Evolutionary conservation across 2,888 invertebrate species (phyloP).

Genomic region (Heliconius ismenius): DNA sequence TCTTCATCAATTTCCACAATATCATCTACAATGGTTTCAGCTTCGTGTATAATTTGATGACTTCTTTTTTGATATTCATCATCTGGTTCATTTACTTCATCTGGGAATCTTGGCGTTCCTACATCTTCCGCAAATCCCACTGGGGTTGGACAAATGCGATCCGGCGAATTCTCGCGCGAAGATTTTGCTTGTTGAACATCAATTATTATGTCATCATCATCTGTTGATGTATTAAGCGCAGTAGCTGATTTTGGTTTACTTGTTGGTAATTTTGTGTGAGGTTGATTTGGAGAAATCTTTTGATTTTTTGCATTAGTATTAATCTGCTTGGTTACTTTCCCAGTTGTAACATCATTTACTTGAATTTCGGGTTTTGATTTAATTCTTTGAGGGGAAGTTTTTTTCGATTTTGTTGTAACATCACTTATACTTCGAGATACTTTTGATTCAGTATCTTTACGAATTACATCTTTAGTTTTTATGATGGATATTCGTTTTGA

Average conservation of each 20-base stretch:
- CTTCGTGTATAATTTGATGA: conserved; percentile 79
- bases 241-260: conserved; percentile 77
- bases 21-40: conserved; percentile 83
- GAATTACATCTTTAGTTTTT: conserved; percentile 68
- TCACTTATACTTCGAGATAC: conserved; percentile 82
- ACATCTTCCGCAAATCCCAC: conserved; percentile 82
- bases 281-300: conserved; percentile 58
- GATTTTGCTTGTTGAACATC: conserved; percentile 88
- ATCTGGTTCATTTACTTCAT: conserved; percentile 88
- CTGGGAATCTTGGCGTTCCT: conserved; percentile 86
- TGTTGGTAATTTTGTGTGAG: conserved; percentile 63
- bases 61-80: conserved; percentile 78
- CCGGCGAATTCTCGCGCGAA: conserved; percentile 88
- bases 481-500: conserved; percentile 61
- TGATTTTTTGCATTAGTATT: conserved; percentile 51
- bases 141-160: conserved; percentile 86
- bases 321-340: conserved; percentile 56
- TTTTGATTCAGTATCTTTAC: conserved; percentile 69
- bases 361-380: conserved; percentile 79
- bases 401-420: conserved; percentile 77
- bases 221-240: conserved; percentile 75
- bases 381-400: conserved; percentile 69
- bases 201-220: conserved; percentile 84
- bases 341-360: conserved; percentile 63
- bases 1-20: conserved; percentile 80